A percentile compares a stretch with the other conserved stretches of the same genome.
Evolutionary conservation across 2,888 invertebrate species (phyloP).

Genomic region (Drosophila fulvimacula): DNA sequence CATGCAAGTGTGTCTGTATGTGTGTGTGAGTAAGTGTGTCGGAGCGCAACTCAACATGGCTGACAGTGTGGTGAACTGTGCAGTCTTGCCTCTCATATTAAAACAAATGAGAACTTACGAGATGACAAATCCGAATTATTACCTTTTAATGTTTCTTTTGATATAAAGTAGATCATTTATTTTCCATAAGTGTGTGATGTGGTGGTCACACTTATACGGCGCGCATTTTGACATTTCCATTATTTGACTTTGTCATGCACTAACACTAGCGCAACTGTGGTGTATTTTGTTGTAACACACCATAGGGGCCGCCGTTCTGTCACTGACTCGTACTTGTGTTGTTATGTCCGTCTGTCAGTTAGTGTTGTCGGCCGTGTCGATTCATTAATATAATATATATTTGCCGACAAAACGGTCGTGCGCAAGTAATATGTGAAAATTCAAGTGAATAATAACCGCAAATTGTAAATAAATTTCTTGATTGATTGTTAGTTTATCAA

Average conservation of each 20-base stretch:
- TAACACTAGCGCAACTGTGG: slow-evolving; percentile 50
- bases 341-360: slow-evolving; percentile 42
- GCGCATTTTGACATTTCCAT: slow-evolving; percentile 60
- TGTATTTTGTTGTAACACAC: slow-evolving; percentile 53
- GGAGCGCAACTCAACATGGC: slow-evolving; percentile 77
- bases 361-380: slow-evolving; percentile 54
- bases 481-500: slow-evolving; percentile 6
- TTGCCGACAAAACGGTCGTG: slow-evolving; percentile 42
- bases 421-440: slow-evolving; percentile 43
- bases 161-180: too few species aligned
- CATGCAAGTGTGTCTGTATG: slow-evolving; percentile 28
- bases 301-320: slow-evolving; percentile 49
- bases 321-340: slow-evolving; percentile 54
- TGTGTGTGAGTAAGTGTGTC: slow-evolving; percentile 65
- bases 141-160: not conserved
- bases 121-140: not conserved
- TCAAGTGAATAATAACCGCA: slow-evolving; percentile 32
- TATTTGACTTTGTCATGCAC: slow-evolving; percentile 62
- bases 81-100: slow-evolving; percentile 23
- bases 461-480: slow-evolving; percentile 17
- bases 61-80: slow-evolving; percentile 67
- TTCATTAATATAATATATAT: slow-evolving; percentile 39
- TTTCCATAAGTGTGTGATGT: too few species aligned
- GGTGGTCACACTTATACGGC: slow-evolving; percentile 46
- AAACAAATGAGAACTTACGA: slow-evolving; percentile 4